Evolutionary conservation across 1,140 invertebrate species (phyloP).

Genomic region (Maconellicoccus hirsutus): DNA sequence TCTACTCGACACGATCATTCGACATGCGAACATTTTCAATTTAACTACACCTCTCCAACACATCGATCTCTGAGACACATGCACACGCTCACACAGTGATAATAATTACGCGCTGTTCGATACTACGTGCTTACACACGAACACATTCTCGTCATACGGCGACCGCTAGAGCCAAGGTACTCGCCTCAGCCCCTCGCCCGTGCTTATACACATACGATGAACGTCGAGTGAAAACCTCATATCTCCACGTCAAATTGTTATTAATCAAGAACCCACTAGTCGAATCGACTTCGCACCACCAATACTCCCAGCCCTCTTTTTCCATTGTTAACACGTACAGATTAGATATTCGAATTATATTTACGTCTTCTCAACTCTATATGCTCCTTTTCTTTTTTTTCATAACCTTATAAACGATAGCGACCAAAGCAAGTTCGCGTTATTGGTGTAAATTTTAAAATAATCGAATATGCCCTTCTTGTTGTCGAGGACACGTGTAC

Average conservation of each 20-base stretch:
- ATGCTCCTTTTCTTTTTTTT: slow-evolving; percentile 18
- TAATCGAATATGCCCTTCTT: slow-evolving; percentile 20
- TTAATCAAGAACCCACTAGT: slow-evolving; percentile 17
- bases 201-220: background rate
- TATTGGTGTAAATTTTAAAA: slow-evolving; percentile 1
- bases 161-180: too few relatives aligned
- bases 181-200: too few relatives aligned
- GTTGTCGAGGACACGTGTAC: background rate
- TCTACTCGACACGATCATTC: background rate
- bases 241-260: slow-evolving; percentile 19
- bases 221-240: slow-evolving; percentile 10
- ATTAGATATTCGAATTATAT: slow-evolving; percentile 16
- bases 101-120: background rate
- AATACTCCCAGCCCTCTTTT: background rate
- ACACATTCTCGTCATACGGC: too few relatives aligned
- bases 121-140: too few relatives aligned
- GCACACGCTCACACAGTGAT: background rate
- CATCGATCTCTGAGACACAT: background rate
- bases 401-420: background rate
- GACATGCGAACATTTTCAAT: slow-evolving; percentile 1
- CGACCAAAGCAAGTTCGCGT: background rate
- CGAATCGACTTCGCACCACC: background rate
- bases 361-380: background rate
- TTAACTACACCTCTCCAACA: background rate
- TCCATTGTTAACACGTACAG: slow-evolving; percentile 11